Base-by-base conservation (phyloP, 1,140 invertebrate species). In the Drosophila chauvacae region DNA sequence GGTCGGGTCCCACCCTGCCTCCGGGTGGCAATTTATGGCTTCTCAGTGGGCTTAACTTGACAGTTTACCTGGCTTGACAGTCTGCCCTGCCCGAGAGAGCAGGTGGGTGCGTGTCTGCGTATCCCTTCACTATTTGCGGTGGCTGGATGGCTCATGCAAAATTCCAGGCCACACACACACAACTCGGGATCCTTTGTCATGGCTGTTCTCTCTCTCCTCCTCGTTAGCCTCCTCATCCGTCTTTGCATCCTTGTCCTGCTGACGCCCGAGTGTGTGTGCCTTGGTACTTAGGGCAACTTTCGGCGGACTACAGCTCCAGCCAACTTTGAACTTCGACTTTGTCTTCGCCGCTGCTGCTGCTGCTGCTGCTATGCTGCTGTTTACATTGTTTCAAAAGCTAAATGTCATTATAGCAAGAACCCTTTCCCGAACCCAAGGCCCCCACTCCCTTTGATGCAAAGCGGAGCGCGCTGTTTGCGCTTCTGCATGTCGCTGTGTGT, bases 371-470 rank as follows among this genome's bases (percentile, higher is more conserved):
- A 28, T 76, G 51, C 48, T 50, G 68, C 63, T 90, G 85, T 90
- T 90, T 90, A 90, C 85, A 85, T 90, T 90, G 85, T 90, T 79
- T 81, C 86, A 85, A 90, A 73, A 90, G 85, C 81, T 90, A 90
- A 90, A 90, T 90, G 85, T 85, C 85, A 90, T 90, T 90, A 90
- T 90, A 85, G 81, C 74, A 55, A 57, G 72, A 78, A 74, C 50
- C 66, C 66, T 73, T 73, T 28, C 53, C 69, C 44, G 35, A 39
- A n/a, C 20, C 35, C 33, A 3, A 14, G 7, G 7, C 30, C 42
- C 10, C 28, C 10, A 7, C 10, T 44, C 47, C 39, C 59, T 86
- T 83, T 88, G 84, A 88, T 74, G 84, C 85, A 80, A 88, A 88
- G 64, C 57, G 61, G 44, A 77, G 75, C 59, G 48, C 62, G 48